A percentile compares a stretch with the other conserved stretches of the same genome.
Evolutionary conservation across 64 coral and sea anemone genomes (phyloP).

Genomic region (Montipora foliosa): DNA sequence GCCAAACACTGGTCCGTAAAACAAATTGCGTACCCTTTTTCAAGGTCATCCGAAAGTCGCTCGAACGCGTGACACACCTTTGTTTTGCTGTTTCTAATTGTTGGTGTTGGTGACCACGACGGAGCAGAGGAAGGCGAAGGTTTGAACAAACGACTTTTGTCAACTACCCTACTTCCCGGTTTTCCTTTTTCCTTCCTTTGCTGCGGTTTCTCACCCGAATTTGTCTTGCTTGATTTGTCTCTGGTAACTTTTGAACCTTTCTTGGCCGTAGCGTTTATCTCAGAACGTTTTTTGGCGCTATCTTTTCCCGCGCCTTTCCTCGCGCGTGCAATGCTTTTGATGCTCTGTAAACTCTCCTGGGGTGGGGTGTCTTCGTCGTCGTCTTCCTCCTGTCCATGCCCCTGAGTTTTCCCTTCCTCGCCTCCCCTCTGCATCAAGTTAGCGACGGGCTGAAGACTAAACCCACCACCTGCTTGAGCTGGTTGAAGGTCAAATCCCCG

Average conservation of each 20-base stretch:
- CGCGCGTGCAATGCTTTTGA: constrained; percentile 79
- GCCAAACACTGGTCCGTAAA: too few relatives aligned
- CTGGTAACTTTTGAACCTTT: constrained; percentile 51
- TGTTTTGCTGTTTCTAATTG: constrained; percentile 71
- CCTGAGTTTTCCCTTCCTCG: neutral
- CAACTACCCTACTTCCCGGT: neutral
- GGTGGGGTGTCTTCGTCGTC: constrained; percentile 94
- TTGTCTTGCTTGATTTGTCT: constrained; percentile 9
- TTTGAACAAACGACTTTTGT: constrained; percentile 60
- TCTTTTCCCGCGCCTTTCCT: constrained; percentile 54
- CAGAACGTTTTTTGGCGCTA: constrained; percentile 30
- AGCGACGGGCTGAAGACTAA: constrained; percentile 80
- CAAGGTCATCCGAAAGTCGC: neutral
- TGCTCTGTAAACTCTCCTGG: constrained; percentile 87
- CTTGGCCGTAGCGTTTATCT: constrained; percentile 29
- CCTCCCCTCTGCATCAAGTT: constrained; percentile 43
- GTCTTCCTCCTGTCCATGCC: neutral
- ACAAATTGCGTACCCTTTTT: neutral
- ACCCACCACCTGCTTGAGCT: constrained; percentile 48
- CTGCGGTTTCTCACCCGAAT: neutral
- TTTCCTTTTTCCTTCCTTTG: constrained; percentile 48
- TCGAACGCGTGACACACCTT: constrained; percentile 37
- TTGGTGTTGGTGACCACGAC: constrained; percentile 93
- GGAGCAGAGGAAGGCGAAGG: constrained; percentile 84
- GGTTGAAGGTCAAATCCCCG: constrained; percentile 58